These are phyloP conservation scores for Lordiphosa stackelbergi DNA, from an alignment of 1,140 invertebrate species.

Conservation along the genomic window DNA sequence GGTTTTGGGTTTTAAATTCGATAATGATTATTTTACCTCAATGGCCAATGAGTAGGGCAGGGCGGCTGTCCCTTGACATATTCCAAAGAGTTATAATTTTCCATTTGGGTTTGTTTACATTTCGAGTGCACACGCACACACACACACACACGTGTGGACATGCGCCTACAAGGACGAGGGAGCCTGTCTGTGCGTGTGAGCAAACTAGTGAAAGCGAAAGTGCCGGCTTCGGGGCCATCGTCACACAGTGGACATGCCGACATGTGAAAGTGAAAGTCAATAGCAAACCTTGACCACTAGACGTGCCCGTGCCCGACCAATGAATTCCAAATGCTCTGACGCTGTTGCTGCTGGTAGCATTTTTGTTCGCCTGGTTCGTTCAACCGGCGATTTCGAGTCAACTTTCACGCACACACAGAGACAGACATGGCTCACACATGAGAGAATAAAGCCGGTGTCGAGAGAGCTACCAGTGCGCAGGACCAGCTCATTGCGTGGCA, in stretches of 20 bases:
- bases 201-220: slow-evolving; percentile 59
- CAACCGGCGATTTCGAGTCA: slow-evolving; percentile 55
- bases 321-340: slow-evolving; percentile 36
- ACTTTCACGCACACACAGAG: slow-evolving; percentile 25
- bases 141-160: slow-evolving; percentile 38
- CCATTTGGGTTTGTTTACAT: slow-evolving; percentile 52
- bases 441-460: no score
- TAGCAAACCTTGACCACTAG: slow-evolving; percentile 74
- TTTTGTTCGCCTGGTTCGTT: slow-evolving; percentile 62
- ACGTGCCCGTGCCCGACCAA: slow-evolving; percentile 30
- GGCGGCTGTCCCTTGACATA: slow-evolving; percentile 6
- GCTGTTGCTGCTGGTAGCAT: slow-evolving; percentile 36
- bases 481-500: slow-evolving; percentile 20
- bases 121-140: slow-evolving; percentile 22
- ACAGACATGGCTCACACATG: slow-evolving; percentile 20
- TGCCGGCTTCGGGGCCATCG: slow-evolving; percentile 62
- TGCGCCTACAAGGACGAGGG: slow-evolving; percentile 45
- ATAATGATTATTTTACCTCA: slow-evolving; percentile 44
- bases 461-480: not conserved
- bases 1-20: slow-evolving; percentile 49
- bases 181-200: slow-evolving; percentile 40
- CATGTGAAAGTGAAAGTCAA: slow-evolving; percentile 75
- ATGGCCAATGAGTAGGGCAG: slow-evolving; percentile 19
- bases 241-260: slow-evolving; percentile 43
- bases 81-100: slow-evolving; percentile 9